These are phyloP conservation scores for Noctuana brunneofusca DNA, from an alignment of 2,888 invertebrate species.

Conservation along the genomic window DNA sequence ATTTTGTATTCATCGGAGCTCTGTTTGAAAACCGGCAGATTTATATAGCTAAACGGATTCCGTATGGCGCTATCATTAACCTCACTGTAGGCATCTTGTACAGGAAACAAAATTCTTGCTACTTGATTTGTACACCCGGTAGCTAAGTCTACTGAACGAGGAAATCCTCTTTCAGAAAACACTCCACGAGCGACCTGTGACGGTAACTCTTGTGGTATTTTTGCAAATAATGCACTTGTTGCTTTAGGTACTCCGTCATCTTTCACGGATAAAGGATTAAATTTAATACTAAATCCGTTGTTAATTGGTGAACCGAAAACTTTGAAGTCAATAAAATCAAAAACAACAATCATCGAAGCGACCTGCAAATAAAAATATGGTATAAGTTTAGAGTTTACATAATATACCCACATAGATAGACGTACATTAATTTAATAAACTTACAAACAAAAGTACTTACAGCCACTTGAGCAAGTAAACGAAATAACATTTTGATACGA, in stretches of 20 bases:
- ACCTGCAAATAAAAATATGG: not conserved
- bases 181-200: constrained; percentile 40
- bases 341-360: not conserved
- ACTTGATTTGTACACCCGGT: constrained; percentile 57
- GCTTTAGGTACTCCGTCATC: constrained; percentile 49
- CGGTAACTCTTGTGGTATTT: constrained; percentile 53
- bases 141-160: constrained; percentile 44
- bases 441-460: not conserved
- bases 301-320: constrained; percentile 53
- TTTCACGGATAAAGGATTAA: constrained; percentile 51
- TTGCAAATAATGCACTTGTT: constrained; percentile 53
- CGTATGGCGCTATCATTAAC: constrained; percentile 33
- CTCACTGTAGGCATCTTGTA: constrained; percentile 31
- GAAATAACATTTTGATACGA: not conserved
- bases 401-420: no score
- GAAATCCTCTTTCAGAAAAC: constrained; percentile 45
- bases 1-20: constrained; percentile 61
- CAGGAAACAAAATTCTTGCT: constrained; percentile 51
- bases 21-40: constrained; percentile 59
- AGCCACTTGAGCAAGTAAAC: not conserved
- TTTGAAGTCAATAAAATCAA: not conserved
- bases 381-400: not conserved
- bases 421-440: not conserved
- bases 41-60: constrained; percentile 47
- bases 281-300: constrained; percentile 58